Evolutionary conservation across 2,113 vertebrate genomes (phyloP), one percentile per base, ranked within the genome.

Genomic region (Neomonachus schauinslandi): DNA sequence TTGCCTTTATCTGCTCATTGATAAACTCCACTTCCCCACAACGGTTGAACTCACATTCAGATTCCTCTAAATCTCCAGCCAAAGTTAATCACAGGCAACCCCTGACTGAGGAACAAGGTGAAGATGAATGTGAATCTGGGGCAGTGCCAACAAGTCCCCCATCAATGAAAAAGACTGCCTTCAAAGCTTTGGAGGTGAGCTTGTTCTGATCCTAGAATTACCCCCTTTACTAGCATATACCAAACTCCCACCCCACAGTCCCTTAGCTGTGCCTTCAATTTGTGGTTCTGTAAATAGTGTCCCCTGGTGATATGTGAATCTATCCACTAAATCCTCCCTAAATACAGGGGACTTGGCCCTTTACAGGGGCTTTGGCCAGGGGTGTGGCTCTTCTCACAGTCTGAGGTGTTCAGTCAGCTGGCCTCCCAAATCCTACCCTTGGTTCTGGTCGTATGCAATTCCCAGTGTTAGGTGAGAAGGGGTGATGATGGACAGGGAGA

Each of bases 21-120:
- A 92, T 31, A 89, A 92, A 77, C 15, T 36, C 46, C 1, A 42
- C 72, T n/a, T 76, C 36, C 26, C 5, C 42, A 18, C 36, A 46
- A 10, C 1, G 13, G 31, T 6, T 67, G 63, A 53, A 67, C 18
- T 39, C 77, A 11, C 1, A n/a, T 71, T 91, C 24, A n/a, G 24
- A 65, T 79, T 81, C 79, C 61, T 57, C 53, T 63, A 55, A 90
- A 72, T 36, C 53, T 79, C 61, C 61, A 67, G 55, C 61, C 74
- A 89, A 59, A 39, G 8, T 72, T 55, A 74, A 28, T 53, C 71
- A 61, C 14, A 61, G 22, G 18, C 51, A 71, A n/a, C 2, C 24
- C 55, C 10, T 33, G 55, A 49, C 51, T 33, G 22, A 57, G 51
- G n/a, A 69, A 63, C 28, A 19, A 89, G 11, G 15, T n/a, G 33